A percentile compares a stretch with the other conserved stretches of the same genome.
phyloP scores from a whole-genome alignment of 2,888 invertebrate species.

The Ochropleura leucogaster region DNA sequence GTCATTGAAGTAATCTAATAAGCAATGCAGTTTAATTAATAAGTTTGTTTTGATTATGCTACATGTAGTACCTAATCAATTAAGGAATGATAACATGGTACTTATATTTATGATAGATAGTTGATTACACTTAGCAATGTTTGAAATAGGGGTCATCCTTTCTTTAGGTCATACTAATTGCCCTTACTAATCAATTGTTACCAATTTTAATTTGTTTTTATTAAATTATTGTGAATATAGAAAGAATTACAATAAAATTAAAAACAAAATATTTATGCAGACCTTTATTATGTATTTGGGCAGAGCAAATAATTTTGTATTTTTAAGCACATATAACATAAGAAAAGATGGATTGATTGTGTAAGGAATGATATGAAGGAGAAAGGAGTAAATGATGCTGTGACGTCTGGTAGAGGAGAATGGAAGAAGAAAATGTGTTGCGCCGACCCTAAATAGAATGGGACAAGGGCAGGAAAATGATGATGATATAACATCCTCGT shows the following conservation, averaged over 20 bases:
- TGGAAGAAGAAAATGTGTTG: too few species aligned
- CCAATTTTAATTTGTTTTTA: background rate
- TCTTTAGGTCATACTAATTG: slow-evolving; percentile 16
- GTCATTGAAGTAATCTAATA: slow-evolving; percentile 18
- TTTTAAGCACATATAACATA: background rate
- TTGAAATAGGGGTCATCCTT: slow-evolving; percentile 22
- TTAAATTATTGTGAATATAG: background rate
- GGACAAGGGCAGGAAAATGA: too few species aligned
- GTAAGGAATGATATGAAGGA: too few species aligned
- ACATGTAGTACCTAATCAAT: slow-evolving; percentile 40
- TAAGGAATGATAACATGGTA: slow-evolving; percentile 35
- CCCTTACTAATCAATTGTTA: background rate
- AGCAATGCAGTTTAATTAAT: slow-evolving; percentile 32
- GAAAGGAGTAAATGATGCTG: too few species aligned
- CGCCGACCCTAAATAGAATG: too few species aligned
- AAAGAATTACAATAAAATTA: background rate
- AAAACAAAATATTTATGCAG: background rate
- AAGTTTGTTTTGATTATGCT: slow-evolving; percentile 48
- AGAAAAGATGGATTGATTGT: too few species aligned
- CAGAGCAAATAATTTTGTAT: background rate
- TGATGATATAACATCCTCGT: background rate
- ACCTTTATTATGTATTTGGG: background rate
- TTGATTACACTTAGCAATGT: slow-evolving; percentile 5
- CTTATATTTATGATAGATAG: slow-evolving; percentile 36
- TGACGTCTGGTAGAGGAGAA: too few species aligned